These are phyloP conservation scores for Thalassoma bifasciatum DNA, from an alignment of 2,113 vertebrate genomes.

Conservation along the genomic window DNA sequence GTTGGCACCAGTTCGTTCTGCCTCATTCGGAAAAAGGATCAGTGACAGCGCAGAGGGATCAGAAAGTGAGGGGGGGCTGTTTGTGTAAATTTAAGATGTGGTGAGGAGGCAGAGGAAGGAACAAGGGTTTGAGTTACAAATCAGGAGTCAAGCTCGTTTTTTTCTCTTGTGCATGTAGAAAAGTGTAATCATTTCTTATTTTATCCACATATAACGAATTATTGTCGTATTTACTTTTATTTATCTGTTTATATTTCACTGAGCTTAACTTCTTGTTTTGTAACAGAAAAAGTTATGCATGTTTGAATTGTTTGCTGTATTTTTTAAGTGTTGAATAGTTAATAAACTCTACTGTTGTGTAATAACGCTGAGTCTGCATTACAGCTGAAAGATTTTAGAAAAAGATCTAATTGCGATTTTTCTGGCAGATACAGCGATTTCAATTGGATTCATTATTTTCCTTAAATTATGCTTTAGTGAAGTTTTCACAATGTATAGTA, in stretches of 20 bases:
- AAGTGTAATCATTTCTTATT: not conserved
- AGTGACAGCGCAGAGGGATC: slow-evolving; percentile 31
- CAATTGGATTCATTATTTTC: no score
- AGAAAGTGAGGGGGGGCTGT: not conserved
- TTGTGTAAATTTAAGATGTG: slow-evolving; percentile 22
- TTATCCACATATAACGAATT: not conserved
- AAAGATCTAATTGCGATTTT: no score
- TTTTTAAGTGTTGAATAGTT: slow-evolving; percentile 59
- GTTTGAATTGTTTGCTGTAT: slow-evolving; percentile 33
- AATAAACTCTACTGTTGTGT: slow-evolving; percentile 59
- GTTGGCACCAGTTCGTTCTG: slow-evolving; percentile 79
- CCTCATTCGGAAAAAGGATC: slow-evolving; percentile 70
- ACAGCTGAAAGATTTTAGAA: no score
- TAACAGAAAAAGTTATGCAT: slow-evolving; percentile 20
- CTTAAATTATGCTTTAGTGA: no score
- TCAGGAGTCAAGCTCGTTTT: slow-evolving; percentile 3
- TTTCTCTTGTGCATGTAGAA: slow-evolving; percentile 50
- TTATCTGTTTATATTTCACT: slow-evolving; percentile 24
- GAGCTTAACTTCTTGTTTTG: slow-evolving; percentile 16
- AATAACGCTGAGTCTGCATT: slow-evolving; percentile 14
- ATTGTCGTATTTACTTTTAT: slow-evolving; percentile 11
- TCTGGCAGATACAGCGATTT: no score
- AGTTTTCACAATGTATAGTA: no score
- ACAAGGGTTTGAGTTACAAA: slow-evolving; percentile 32
- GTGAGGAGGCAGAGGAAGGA: not conserved